phyloP scores from a whole-genome alignment of 2,113 vertebrate genomes.

The Pelecanoides urinatrix region DNA sequence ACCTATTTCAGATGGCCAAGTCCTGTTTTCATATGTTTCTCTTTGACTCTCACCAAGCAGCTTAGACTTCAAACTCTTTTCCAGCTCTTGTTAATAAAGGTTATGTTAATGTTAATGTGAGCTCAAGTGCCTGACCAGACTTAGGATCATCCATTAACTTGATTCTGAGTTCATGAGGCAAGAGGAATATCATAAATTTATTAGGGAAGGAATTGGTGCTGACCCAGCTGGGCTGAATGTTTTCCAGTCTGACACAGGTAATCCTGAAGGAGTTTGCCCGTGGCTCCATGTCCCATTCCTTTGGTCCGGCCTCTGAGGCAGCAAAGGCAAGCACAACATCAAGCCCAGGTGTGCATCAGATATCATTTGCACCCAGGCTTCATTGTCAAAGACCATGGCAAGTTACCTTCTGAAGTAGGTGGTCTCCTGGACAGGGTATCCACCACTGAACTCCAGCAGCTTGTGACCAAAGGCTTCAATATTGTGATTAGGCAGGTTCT shows the following conservation, averaged over 20 bases:
- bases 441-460: neutral
- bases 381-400: neutral
- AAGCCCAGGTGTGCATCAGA: neutral
- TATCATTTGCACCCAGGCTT: neutral
- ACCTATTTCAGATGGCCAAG: neutral
- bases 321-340: neutral
- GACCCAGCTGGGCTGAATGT: neutral
- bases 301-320: neutral
- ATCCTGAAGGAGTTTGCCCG: rapidly evolving
- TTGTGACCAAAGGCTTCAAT: neutral
- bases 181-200: neutral
- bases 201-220: neutral
- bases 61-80: neutral
- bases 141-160: neutral
- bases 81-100: neutral
- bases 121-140: neutral
- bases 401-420: neutral
- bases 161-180: neutral
- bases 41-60: neutral
- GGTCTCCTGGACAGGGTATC: neutral
- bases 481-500: neutral
- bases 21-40: neutral
- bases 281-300: neutral
- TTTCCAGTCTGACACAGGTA: neutral
- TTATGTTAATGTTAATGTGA: neutral